Base-by-base conservation (phyloP, 2,888 invertebrate species). In the Ethmia dodecea region DNA sequence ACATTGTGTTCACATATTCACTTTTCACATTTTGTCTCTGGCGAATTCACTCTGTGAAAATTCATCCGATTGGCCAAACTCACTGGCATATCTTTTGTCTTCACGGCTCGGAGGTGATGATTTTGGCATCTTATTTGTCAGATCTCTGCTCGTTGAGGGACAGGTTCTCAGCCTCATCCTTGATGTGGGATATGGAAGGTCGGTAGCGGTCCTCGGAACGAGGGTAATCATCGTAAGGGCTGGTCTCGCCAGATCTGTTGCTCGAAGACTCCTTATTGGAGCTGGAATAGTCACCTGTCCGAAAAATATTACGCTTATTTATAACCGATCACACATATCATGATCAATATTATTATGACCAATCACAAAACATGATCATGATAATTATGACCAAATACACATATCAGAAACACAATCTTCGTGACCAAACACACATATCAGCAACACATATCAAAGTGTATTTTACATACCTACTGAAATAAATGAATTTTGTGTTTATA, bases 71-170 rank as follows among this genome's bases (percentile, higher is more conserved):
- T 26, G 8, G 4, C 10, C n/a, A 10, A 8, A 5, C 26, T 8
- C 26, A 9, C 9, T 26, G 10, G 5, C 6, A 26, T 10, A 9
- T n/a, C n/a, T 22, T 22, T 22, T 9, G 22, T n/a, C 22, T 22
- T 22, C 22, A 22, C n/a, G n/a, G n/a, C n/a, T n/a, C n/a, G n/a
- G n/a, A n/a, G n/a, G n/a, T n/a, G n/a, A n/a, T n/a, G n/a, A 5
- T 22, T 22, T 22, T 22, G 9, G n/a, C 22, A n/a, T 27, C 58
- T 65, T 80, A 84, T 59, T 84, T 86, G 48, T 86, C 86, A 69
- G 78, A 77, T 71, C 86, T 77, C 50, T 84, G 83, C 54, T 84
- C 84, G 56, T 87, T 87, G 35, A 87, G 75, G 3, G 87, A 87
- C 5, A 87, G 60, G 53, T 87, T 87, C 41, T 87, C 87, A 0